phyloP scores from a whole-genome alignment of 2,113 vertebrate species.

The Isurus oxyrinchus region DNA sequence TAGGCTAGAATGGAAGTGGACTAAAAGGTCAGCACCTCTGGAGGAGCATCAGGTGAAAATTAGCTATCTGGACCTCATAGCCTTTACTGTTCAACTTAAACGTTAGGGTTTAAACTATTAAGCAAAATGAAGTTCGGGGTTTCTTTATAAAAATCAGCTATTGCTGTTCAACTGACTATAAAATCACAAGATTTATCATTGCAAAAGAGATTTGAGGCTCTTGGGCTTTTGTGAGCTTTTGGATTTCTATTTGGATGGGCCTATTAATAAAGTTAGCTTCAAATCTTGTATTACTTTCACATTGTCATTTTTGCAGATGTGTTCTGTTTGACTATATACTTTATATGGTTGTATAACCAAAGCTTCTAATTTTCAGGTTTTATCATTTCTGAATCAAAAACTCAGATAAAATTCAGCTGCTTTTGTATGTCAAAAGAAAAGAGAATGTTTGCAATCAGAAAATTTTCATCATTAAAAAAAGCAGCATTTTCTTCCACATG shows the following conservation, averaged over 20 bases:
- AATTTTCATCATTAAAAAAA: not conserved
- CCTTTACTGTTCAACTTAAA: slow-evolving; percentile 55
- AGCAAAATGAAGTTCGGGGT: slow-evolving; percentile 73
- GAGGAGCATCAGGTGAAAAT: slow-evolving; percentile 74
- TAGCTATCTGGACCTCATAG: slow-evolving; percentile 54
- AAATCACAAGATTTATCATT: slow-evolving; percentile 85
- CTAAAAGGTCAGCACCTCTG: slow-evolving; percentile 70
- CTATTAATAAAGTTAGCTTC: slow-evolving; percentile 54
- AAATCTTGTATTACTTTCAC: not conserved
- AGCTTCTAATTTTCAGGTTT: not conserved
- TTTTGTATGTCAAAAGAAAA: not conserved
- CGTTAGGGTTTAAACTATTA: slow-evolving; percentile 63
- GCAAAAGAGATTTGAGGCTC: slow-evolving; percentile 65
- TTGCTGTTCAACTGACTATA: slow-evolving; percentile 92
- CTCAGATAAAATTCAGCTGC: not conserved
- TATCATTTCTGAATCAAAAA: not conserved
- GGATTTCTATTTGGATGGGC: slow-evolving; percentile 50
- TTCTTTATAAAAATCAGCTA: slow-evolving; percentile 79
- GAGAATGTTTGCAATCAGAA: not conserved
- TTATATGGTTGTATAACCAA: not conserved
- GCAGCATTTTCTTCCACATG: not conserved
- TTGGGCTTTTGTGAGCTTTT: slow-evolving; percentile 56
- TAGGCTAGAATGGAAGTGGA: slow-evolving; percentile 54
- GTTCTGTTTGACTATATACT: not conserved
- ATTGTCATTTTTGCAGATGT: not conserved